A percentile compares a stretch with the other conserved stretches of the same genome.
phyloP scores from a whole-genome alignment of 1,140 invertebrate species.

The Kradibia gibbosae region DNA sequence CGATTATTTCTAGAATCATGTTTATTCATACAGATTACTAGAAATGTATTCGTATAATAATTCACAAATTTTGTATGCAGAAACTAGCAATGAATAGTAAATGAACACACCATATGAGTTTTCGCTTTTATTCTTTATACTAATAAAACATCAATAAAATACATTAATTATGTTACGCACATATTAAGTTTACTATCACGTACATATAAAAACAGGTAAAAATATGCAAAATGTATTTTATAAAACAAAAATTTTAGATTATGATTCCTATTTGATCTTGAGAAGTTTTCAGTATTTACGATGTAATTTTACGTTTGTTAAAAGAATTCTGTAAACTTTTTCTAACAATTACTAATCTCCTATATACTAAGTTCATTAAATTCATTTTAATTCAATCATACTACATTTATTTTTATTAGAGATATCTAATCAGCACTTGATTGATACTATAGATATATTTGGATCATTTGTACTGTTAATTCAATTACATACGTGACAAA shows the following conservation, averaged over 20 bases:
- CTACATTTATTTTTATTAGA: background rate
- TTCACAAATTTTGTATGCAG: conserved; percentile 2
- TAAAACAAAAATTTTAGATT: background rate
- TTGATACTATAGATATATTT: background rate
- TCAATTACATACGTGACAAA: background rate
- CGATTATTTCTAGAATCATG: background rate
- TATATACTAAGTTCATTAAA: too few relatives aligned
- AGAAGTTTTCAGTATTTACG: too few relatives aligned
- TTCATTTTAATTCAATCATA: background rate
- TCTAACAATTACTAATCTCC: too few relatives aligned
- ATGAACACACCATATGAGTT: background rate
- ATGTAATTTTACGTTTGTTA: too few relatives aligned
- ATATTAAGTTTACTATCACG: background rate
- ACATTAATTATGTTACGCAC: background rate
- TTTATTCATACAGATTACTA: conserved; percentile 3
- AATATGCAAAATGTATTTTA: background rate
- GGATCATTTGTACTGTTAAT: background rate
- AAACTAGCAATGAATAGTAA: conserved; percentile 11
- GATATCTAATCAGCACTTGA: background rate
- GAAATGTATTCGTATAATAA: background rate
- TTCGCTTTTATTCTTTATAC: background rate
- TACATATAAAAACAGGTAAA: background rate
- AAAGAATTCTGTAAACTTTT: too few relatives aligned
- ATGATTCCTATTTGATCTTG: too few relatives aligned
- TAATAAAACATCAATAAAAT: background rate